Evolutionary conservation across 2,888 invertebrate species (phyloP).

Genomic region (Doris montereyensis): DNA sequence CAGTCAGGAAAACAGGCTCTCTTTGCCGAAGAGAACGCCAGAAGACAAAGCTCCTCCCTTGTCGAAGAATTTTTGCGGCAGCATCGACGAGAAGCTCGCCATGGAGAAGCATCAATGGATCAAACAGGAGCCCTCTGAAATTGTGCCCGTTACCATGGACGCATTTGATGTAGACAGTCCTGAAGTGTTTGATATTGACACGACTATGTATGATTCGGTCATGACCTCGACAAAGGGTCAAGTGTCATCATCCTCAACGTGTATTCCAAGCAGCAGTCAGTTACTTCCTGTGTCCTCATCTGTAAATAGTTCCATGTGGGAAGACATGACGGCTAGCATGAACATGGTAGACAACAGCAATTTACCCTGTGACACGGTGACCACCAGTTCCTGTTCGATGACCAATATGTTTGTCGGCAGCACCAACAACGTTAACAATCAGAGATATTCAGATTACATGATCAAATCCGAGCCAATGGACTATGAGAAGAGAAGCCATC

Average conservation of each 20-base stretch:
- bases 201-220: conserved; percentile 42
- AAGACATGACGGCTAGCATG: conserved; percentile 63
- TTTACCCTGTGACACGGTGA: conserved; percentile 35
- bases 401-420: background rate
- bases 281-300: conserved; percentile 27
- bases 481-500: conserved; percentile 57
- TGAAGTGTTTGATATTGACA: conserved; percentile 43
- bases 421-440: background rate
- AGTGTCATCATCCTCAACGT: conserved; percentile 13
- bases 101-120: conserved; percentile 31
- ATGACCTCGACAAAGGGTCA: background rate
- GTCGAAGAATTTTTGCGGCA: conserved; percentile 58
- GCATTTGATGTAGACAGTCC: conserved; percentile 23
- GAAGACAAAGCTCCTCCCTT: conserved; percentile 57
- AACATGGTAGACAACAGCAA: conserved; percentile 54
- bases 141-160: background rate
- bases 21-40: conserved; percentile 38
- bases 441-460: background rate
- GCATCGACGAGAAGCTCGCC: background rate
- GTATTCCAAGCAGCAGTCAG: background rate
- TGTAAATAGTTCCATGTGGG: conserved; percentile 60
- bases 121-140: conserved; percentile 44
- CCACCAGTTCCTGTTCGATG: conserved; percentile 44
- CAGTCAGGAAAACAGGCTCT: conserved; percentile 46
- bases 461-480: conserved; percentile 60